Evolutionary conservation across 1,140 invertebrate species (phyloP).

Genomic region (Delia radicum): DNA sequence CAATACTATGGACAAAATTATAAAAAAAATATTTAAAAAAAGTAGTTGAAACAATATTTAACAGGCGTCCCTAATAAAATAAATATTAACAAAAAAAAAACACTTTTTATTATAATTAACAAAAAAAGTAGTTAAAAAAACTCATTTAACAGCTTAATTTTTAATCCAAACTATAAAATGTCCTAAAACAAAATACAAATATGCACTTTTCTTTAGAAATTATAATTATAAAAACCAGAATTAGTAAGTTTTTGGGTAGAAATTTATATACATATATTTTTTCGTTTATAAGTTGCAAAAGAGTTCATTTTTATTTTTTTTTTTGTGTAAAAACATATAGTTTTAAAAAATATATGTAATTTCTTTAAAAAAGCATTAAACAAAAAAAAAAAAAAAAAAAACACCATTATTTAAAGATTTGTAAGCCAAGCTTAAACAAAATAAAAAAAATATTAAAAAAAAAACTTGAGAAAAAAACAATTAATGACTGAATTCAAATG

Average conservation of each 20-base stretch:
- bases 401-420: too few species aligned
- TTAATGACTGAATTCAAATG: constrained; percentile 17
- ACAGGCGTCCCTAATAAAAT: neutral
- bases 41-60: neutral
- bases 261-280: neutral
- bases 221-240: neutral
- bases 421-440: constrained; percentile 19
- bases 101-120: constrained; percentile 13
- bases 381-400: neutral
- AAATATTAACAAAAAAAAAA: neutral
- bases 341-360: neutral
- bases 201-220: neutral
- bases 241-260: neutral
- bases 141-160: neutral
- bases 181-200: neutral
- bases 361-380: neutral
- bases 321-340: too few species aligned
- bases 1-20: constrained; percentile 15
- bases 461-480: neutral
- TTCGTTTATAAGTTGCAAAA: constrained; percentile 9
- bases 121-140: neutral
- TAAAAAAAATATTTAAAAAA: neutral
- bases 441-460: constrained; percentile 1
- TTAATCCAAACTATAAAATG: neutral
- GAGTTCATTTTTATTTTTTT: neutral